Conservation (phyloP, 2,113 vertebrate genomes). For the Formicarius rufipectus region DNA sequence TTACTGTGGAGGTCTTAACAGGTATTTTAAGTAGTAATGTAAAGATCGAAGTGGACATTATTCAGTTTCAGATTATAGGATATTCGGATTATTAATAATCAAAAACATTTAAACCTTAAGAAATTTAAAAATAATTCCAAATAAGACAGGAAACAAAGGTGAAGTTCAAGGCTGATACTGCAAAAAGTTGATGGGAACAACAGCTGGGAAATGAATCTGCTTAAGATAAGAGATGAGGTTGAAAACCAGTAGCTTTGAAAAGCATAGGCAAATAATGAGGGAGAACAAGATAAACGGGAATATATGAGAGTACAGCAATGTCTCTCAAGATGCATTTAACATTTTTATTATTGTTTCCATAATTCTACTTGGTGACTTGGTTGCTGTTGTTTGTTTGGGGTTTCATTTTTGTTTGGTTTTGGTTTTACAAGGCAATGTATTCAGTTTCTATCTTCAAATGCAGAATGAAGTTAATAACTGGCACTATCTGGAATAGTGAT, state of each 20-base stretch:
- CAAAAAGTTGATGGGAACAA: not conserved
- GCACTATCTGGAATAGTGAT: not conserved
- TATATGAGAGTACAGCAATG: not conserved
- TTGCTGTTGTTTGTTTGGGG: not conserved
- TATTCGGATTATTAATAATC: not conserved
- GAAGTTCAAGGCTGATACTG: not conserved
- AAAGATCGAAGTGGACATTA: not conserved
- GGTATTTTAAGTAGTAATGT: not conserved
- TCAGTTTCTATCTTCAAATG: not conserved
- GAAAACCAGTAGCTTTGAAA: not conserved
- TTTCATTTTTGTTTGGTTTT: not conserved
- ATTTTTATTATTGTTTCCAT: not conserved
- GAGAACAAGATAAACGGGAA: not conserved
- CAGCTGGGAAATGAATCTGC: not conserved
- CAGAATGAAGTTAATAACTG: not conserved
- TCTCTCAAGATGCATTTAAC: not conserved
- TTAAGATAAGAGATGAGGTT: not conserved
- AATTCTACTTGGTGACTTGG: not conserved
- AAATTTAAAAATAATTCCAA: not conserved
- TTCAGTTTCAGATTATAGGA: not conserved
- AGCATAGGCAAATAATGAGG: not conserved
- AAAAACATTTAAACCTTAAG: not conserved
- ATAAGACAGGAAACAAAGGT: not conserved
- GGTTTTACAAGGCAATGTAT: not conserved
- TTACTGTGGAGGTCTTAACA: not conserved